Percentiles rank a stretch among this genome's conserved stretches.
These are phyloP conservation scores for Tetrapedia diversipes DNA, from an alignment of 2,888 invertebrate genomes.

Conservation along the genomic window DNA sequence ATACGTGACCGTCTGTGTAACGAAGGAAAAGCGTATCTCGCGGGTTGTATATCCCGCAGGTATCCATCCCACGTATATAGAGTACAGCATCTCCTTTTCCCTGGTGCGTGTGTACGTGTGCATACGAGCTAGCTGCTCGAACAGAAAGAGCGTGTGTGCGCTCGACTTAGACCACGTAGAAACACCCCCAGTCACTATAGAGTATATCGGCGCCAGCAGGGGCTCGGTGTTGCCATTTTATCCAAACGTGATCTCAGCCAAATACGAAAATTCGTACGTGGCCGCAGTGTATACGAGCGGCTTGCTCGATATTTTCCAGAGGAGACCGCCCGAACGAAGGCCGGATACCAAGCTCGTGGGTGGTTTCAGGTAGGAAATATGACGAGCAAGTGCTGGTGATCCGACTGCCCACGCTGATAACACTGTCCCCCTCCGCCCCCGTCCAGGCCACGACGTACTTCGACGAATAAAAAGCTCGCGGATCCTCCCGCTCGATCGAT, in stretches of 20 bases:
- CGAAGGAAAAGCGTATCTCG: constrained; percentile 60
- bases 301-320: constrained; percentile 54
- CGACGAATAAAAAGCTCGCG: constrained; percentile 40
- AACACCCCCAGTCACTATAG: too few relatives aligned
- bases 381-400: constrained; percentile 53
- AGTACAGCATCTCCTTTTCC: too few relatives aligned
- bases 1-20: constrained; percentile 63
- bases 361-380: constrained; percentile 64
- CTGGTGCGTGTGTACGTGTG: constrained; percentile 15
- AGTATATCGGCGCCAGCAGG: constrained; percentile 72
- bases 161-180: constrained; percentile 54
- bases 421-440: neutral
- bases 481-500: constrained; percentile 42
- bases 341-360: constrained; percentile 50
- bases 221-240: constrained; percentile 79
- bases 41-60: constrained; percentile 46
- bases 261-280: constrained; percentile 81
- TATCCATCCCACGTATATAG: constrained; percentile 45
- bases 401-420: constrained; percentile 61
- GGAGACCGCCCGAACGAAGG: constrained; percentile 28
- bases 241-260: constrained; percentile 81
- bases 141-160: constrained; percentile 16
- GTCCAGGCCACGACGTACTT: neutral
- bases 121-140: constrained; percentile 43
- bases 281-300: constrained; percentile 68